Conservation (phyloP, 2,888 invertebrate genomes). For the Lithodes maja region DNA sequence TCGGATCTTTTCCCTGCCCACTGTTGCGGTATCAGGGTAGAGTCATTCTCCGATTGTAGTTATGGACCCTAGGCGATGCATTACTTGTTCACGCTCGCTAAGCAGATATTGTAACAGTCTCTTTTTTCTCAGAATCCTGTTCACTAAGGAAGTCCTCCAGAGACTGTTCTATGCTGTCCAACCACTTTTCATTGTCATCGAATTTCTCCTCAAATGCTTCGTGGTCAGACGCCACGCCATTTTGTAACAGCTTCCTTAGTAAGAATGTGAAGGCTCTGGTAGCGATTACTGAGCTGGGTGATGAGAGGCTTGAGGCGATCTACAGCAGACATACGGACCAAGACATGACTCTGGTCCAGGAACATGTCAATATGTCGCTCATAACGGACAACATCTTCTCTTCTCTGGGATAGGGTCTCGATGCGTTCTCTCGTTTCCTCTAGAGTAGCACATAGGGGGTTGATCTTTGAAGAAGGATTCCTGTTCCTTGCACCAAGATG, state of each 20-base stretch:
- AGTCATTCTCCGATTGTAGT: conserved; percentile 89
- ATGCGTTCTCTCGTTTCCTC: conserved; percentile 87
- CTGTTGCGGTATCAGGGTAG: conserved; percentile 93
- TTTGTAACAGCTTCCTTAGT: conserved; percentile 83
- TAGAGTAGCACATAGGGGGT: conserved; percentile 84
- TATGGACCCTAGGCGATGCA: conserved; percentile 84
- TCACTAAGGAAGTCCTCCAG: conserved; percentile 77
- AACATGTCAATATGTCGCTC: conserved; percentile 92
- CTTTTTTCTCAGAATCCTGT: conserved; percentile 78
- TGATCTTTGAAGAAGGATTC: conserved; percentile 92
- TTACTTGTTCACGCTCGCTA: conserved; percentile 89
- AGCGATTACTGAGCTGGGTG: conserved; percentile 91
- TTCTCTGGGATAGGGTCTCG: conserved; percentile 82
- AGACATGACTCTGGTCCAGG: conserved; percentile 89
- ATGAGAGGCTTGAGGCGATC: conserved; percentile 90
- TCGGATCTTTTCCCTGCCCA: conserved; percentile 92
- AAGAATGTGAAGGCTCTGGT: conserved; percentile 85
- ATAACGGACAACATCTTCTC: conserved; percentile 85
- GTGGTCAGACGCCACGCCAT: conserved; percentile 90
- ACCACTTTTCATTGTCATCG: conserved; percentile 84
- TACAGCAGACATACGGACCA: conserved; percentile 87
- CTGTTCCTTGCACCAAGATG: conserved; percentile 89
- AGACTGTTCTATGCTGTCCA: conserved; percentile 79
- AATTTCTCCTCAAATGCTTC: conserved; percentile 85
- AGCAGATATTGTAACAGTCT: conserved; percentile 74